Evolutionary conservation across 2,113 vertebrate species (phyloP).

Genomic region (Poeciliopsis occidentalis): DNA sequence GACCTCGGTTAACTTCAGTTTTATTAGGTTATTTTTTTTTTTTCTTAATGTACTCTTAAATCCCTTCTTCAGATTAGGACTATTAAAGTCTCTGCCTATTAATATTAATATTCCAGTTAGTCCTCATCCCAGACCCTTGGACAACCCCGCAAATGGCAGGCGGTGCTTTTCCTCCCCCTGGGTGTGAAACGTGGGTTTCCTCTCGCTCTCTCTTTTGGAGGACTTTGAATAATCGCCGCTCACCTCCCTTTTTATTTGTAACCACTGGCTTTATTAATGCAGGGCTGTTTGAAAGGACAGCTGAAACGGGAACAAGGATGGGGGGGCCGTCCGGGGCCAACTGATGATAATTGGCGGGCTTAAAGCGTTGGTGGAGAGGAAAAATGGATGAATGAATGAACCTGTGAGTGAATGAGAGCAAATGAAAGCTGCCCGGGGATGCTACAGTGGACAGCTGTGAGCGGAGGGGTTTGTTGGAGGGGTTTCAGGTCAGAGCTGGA

Average conservation of each 20-base stretch:
- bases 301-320: slow-evolving; percentile 67
- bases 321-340: slow-evolving; percentile 65
- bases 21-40: background rate
- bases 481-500: slow-evolving; percentile 58
- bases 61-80: slow-evolving; percentile 14
- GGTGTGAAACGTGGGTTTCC: slow-evolving; percentile 60
- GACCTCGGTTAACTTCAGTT: background rate
- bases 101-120: slow-evolving; percentile 27
- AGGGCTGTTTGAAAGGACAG: slow-evolving; percentile 71
- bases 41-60: background rate
- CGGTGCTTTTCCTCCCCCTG: slow-evolving; percentile 51
- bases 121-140: slow-evolving; percentile 20
- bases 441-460: slow-evolving; percentile 64
- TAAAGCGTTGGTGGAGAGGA: slow-evolving; percentile 58
- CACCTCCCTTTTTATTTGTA: slow-evolving; percentile 70
- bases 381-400: slow-evolving; percentile 55
- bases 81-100: slow-evolving; percentile 8
- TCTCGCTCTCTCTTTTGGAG: slow-evolving; percentile 31
- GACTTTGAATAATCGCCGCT: slow-evolving; percentile 67
- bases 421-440: slow-evolving; percentile 66
- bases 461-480: slow-evolving; percentile 67
- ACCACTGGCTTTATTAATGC: slow-evolving; percentile 76
- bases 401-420: slow-evolving; percentile 62
- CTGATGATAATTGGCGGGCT: slow-evolving; percentile 75
- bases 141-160: slow-evolving; percentile 49